Conservation (phyloP, 2,888 invertebrate species). For the Erpobdella octoculata region DNA sequence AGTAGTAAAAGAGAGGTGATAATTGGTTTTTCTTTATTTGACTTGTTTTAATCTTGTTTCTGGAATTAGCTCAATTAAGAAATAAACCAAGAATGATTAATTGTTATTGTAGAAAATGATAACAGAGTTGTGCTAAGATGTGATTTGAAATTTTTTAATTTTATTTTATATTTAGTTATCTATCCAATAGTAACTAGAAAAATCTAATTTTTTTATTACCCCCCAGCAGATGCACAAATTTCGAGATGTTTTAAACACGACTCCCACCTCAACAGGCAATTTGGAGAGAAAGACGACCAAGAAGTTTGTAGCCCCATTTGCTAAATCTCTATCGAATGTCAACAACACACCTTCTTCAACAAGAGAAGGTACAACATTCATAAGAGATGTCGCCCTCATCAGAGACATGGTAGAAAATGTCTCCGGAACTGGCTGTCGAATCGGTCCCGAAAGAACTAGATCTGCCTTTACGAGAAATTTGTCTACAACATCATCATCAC, state of each 20-base stretch:
- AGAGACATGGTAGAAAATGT: slow-evolving; percentile 10
- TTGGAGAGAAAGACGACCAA: neutral
- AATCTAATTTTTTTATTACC: neutral
- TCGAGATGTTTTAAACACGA: neutral
- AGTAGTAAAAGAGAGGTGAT: neutral
- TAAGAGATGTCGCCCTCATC: slow-evolving; percentile 12
- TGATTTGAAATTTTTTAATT: neutral
- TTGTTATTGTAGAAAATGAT: too few relatives aligned
- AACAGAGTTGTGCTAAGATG: too few relatives aligned
- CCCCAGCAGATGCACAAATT: neutral
- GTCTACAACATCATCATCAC: neutral
- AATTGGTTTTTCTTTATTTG: neutral
- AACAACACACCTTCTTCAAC: neutral
- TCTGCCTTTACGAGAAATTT: neutral
- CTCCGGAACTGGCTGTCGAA: neutral
- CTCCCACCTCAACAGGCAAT: neutral
- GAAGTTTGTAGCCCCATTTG: slow-evolving; percentile 22
- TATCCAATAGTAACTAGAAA: neutral
- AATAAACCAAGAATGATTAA: too few relatives aligned
- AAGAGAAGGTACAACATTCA: slow-evolving; percentile 12
- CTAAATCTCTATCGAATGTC: slow-evolving; percentile 18
- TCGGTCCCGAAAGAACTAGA: neutral
- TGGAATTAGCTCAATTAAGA: too few relatives aligned
- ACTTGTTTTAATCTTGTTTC: too few relatives aligned
- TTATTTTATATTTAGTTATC: neutral